Conservation (phyloP, 1,140 invertebrate species). For the Solenopsis fugax region DNA sequence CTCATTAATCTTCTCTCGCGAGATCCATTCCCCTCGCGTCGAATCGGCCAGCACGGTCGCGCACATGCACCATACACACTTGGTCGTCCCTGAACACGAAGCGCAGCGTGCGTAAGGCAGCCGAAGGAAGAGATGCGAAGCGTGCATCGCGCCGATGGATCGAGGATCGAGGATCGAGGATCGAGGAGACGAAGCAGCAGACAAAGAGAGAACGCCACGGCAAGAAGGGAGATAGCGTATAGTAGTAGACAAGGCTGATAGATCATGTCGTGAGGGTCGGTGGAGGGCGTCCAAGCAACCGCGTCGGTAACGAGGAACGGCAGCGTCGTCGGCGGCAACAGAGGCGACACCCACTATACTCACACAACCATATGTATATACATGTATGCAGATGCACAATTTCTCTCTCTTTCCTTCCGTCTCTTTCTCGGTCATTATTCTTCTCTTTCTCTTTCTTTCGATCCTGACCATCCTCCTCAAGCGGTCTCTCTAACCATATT, state of each 20-base stretch:
- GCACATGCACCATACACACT: neutral
- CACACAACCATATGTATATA: conserved; percentile 42
- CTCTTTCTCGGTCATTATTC: conserved; percentile 52
- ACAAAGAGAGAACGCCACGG: conserved; percentile 43
- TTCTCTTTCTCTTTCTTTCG: conserved; percentile 47
- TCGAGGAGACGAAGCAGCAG: conserved; percentile 65
- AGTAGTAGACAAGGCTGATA: conserved; percentile 77
- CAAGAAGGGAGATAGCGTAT: conserved; percentile 21
- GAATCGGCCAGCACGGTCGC: conserved; percentile 24
- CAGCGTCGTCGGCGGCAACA: conserved; percentile 74
- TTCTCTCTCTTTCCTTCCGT: conserved; percentile 33
- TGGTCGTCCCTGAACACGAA: conserved; percentile 39
- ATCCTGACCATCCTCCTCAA: conserved; percentile 45
- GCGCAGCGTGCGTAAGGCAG: conserved; percentile 30
- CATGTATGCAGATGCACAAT: conserved; percentile 19
- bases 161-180: conserved; percentile 65
- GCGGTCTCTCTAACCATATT: conserved; percentile 66
- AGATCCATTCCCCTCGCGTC: conserved; percentile 39
- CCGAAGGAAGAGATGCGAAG: conserved; percentile 19
- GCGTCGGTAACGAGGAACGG: conserved; percentile 83
- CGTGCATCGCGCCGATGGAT: conserved; percentile 44
- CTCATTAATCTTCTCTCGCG: conserved; percentile 60
- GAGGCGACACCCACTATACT: conserved; percentile 80
- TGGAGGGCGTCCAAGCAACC: conserved; percentile 77
- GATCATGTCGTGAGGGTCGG: conserved; percentile 78